These are phyloP conservation scores for Acanthosoma haemorrhoidale DNA, from an alignment of 2,888 invertebrate species.

Conservation along the genomic window DNA sequence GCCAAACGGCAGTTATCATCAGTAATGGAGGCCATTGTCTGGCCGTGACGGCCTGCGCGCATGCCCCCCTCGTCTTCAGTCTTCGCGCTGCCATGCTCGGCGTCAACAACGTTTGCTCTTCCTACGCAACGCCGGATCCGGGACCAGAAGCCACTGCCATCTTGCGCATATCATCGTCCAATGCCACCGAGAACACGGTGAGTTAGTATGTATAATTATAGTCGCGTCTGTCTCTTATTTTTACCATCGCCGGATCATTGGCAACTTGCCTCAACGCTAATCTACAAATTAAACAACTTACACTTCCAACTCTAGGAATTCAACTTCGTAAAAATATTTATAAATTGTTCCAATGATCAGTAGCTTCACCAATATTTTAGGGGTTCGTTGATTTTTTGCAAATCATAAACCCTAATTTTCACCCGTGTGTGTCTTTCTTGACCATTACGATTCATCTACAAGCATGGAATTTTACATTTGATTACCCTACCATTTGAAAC, in stretches of 20 bases:
- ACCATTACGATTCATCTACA: too few species aligned
- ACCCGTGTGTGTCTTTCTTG: too few species aligned
- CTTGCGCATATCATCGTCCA: too few species aligned
- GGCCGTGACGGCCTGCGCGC: not conserved
- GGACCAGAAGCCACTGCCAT: not conserved
- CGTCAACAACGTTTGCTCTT: slow-evolving; percentile 19
- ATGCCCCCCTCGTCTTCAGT: not conserved
- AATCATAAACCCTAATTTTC: too few species aligned
- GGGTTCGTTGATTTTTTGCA: too few species aligned
- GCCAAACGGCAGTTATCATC: not conserved
- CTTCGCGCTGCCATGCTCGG: slow-evolving; percentile 19
- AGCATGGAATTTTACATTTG: too few species aligned
- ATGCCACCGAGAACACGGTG: not conserved
- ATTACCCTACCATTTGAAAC: too few species aligned
- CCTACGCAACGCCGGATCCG: slow-evolving; percentile 6
- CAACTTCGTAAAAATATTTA: too few species aligned
- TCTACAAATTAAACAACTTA: not conserved
- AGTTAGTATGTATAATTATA: not conserved
- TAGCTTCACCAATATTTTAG: too few species aligned
- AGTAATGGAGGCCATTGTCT: slow-evolving; percentile 1
- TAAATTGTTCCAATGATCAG: too few species aligned
- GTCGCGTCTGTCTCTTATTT: too few species aligned
- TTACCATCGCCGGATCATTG: not conserved
- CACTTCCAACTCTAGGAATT: too few species aligned
- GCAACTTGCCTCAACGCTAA: not conserved